These are phyloP conservation scores for Aspidiotus destructor DNA, from an alignment of 2,888 invertebrate genomes.

Conservation along the genomic window DNA sequence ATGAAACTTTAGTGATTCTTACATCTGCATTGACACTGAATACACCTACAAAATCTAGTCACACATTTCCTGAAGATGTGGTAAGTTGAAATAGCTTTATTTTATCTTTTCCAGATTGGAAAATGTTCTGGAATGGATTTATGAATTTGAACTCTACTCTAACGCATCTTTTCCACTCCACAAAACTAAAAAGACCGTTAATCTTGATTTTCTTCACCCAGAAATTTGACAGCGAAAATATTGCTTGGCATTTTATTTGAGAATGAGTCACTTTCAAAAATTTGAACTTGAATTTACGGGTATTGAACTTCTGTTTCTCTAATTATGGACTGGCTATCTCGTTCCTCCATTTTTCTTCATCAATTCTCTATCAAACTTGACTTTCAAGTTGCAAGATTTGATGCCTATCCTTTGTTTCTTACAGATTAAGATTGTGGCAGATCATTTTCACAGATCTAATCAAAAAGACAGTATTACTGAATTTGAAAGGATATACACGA, in stretches of 20 bases:
- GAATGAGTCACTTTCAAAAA: not conserved
- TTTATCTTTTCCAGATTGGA: no score
- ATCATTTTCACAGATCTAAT: slow-evolving; percentile 45
- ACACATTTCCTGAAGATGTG: slow-evolving; percentile 55
- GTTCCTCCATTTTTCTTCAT: no score
- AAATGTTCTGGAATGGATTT: no score
- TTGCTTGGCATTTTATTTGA: not conserved
- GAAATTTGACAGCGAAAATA: not conserved
- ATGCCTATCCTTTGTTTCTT: no score
- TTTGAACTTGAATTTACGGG: no score
- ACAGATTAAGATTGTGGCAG: slow-evolving; percentile 41
- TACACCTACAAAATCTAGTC: slow-evolving; percentile 44
- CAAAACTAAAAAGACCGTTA: no score
- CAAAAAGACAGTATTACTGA: slow-evolving; percentile 50
- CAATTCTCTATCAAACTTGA: no score
- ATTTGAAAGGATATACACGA: slow-evolving; percentile 49
- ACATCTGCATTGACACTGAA: slow-evolving; percentile 51
- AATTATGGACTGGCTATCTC: no score
- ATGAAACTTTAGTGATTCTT: slow-evolving; percentile 55
- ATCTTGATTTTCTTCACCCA: not conserved
- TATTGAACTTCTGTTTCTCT: no score
- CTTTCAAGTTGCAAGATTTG: no score
- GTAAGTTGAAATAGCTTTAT: slow-evolving; percentile 43
- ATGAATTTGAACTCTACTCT: no score
- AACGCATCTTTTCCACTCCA: no score